Evolutionary conservation across 2,113 vertebrate species (phyloP), one percentile per base, ranked within the genome.

Genomic region (Galeopterus variegatus): DNA sequence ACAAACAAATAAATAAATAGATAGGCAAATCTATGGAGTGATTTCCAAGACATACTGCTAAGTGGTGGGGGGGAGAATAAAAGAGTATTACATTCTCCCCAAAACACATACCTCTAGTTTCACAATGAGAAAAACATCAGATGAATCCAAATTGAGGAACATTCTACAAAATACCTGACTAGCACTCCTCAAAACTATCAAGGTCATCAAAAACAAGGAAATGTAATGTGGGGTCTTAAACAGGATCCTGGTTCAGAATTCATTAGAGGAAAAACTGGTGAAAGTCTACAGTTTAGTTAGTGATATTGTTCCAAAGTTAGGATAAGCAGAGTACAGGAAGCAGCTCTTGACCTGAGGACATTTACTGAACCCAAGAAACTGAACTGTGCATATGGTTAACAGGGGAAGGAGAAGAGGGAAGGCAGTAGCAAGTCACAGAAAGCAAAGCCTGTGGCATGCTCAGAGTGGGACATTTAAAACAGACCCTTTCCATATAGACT

Each of bases 171-270:
- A 94, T 33, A 89, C 26, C 11, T 64, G 17, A 36, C 18, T 76
- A 92, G 67, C 60, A 94, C 50, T 76, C 23, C 64, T 84, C 64
- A 36, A 91, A 85, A 92, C 50, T 80, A 92, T 52, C n/a, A 81
- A 33, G 17, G 15, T 69, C 83, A 75, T 52, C 36, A 83, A 89
- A 67, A 88, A 15, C 50, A 87, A 93, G 36, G 41, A 54, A 82
- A 76, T 41, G 36, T 50, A 90, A 86, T 50, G 31, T 56, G 84
- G 21, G 19, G 19, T 76, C 77, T 72, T 33, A 7, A 26, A 92
- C 4, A 88, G 48, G 28, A 77, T 54, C 31, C 24, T 83, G 36
- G 50, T 73, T 79, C 36, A 84, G 17, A 88, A 88, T 36, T 79
- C 19, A 92, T 36, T 11, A 54, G 21, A 31, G 13, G 50, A 69